phyloP scores from a whole-genome alignment of 2,797 vertebrate species.

The Leptatherina wallacei region DNA sequence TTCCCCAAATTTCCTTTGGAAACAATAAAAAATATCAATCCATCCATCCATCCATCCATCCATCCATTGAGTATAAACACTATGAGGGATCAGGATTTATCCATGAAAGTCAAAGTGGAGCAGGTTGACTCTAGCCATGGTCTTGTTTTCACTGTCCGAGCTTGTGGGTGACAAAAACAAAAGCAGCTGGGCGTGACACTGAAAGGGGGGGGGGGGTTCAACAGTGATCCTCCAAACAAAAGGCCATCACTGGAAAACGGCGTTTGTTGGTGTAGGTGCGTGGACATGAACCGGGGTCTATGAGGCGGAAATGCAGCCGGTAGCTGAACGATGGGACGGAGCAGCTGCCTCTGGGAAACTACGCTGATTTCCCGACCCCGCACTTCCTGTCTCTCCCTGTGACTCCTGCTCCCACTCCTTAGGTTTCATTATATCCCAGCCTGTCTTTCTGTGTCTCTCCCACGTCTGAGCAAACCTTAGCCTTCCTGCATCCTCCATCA shows the following conservation, averaged over 20 bases:
- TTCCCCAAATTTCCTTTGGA: no score
- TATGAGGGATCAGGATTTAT: background rate
- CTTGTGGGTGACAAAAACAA: constrained; percentile 36
- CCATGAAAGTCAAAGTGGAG: background rate
- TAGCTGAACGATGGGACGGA: constrained; percentile 38
- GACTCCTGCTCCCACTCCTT: constrained; percentile 57
- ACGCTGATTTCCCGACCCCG: constrained; percentile 64
- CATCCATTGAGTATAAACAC: background rate
- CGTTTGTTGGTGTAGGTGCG: background rate
- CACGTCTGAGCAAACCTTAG: constrained; percentile 44
- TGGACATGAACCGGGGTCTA: background rate
- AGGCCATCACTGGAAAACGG: background rate
- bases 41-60: no score
- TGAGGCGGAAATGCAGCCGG: constrained; percentile 14
- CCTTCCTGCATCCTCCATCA: constrained; percentile 54
- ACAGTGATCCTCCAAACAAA: constrained; percentile 12
- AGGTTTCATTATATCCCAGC: constrained; percentile 37
- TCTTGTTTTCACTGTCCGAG: constrained; percentile 6
- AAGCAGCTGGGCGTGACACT: constrained; percentile 25
- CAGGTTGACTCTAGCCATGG: background rate
- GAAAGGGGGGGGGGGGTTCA: background rate
- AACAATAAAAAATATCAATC: no score
- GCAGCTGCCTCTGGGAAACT: constrained; percentile 66
- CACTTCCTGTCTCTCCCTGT: constrained; percentile 72
- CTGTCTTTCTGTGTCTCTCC: constrained; percentile 35